These are phyloP conservation scores for Gryon sp. DNA, from an alignment of 1,140 invertebrate species.

Conservation along the genomic window DNA sequence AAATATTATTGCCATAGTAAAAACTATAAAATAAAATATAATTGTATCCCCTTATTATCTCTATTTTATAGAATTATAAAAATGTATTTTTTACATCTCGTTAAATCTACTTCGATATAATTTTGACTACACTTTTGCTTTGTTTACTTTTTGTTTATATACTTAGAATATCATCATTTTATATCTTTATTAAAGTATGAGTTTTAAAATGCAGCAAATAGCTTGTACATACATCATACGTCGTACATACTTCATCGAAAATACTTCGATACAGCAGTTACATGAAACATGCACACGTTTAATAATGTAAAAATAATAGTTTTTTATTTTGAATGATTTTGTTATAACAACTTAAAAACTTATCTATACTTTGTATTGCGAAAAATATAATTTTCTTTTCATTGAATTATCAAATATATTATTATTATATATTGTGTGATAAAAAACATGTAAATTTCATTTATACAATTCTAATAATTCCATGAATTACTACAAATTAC, in stretches of 20 bases:
- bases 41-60: not conserved
- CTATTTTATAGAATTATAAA: constrained; percentile 20
- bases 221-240: constrained; percentile 18
- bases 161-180: constrained; percentile 13
- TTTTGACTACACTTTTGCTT: constrained; percentile 17
- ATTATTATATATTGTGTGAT: no score
- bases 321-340: constrained; percentile 20
- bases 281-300: constrained; percentile 21
- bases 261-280: constrained; percentile 27
- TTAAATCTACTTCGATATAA: constrained; percentile 22
- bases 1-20: no score
- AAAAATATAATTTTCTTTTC: constrained; percentile 42
- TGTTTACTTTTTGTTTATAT: constrained; percentile 4
- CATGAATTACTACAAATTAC: constrained; percentile 18
- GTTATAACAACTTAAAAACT: constrained; percentile 25
- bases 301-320: constrained; percentile 37
- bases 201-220: constrained; percentile 22
- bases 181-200: constrained; percentile 4
- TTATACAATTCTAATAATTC: no score
- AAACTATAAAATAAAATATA: constrained; percentile 16
- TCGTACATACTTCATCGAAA: no score
- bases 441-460: no score
- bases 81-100: constrained; percentile 16
- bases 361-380: constrained; percentile 29
- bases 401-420: constrained; percentile 49